A percentile compares a stretch with the other conserved stretches of the same genome.
Evolutionary conservation across 2,888 invertebrate genomes (phyloP).

Genomic region (Pandemis heparana): DNA sequence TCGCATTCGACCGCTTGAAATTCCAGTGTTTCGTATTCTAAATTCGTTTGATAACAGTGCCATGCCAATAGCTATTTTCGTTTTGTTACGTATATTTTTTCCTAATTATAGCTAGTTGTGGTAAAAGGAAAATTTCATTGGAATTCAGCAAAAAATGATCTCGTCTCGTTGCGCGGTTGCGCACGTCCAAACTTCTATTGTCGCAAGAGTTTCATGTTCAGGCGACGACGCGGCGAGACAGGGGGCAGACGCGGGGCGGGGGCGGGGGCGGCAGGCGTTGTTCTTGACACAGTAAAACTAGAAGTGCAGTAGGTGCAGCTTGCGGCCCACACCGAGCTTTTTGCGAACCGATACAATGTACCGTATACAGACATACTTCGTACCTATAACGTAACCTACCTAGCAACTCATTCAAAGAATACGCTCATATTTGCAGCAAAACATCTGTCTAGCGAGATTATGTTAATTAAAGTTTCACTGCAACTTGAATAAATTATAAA

Average conservation of each 20-base stretch:
- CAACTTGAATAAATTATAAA: conserved; percentile 34
- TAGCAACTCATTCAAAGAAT: conserved; percentile 3
- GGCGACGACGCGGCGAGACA: conserved; percentile 59
- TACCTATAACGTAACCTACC: conserved; percentile 2
- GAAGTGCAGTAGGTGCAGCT: conserved; percentile 85
- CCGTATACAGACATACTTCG: conserved; percentile 38
- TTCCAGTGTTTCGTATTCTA: conserved; percentile 26
- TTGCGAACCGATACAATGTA: conserved; percentile 66
- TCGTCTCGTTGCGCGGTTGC: conserved; percentile 53
- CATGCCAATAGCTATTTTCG: conserved; percentile 8
- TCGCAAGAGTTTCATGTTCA: conserved; percentile 61
- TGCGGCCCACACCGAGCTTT: conserved; percentile 81
- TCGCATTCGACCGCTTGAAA: conserved; percentile 46
- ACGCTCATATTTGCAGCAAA: conserved; percentile 12
- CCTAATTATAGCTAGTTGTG: conserved; percentile 45
- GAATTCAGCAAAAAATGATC: conserved; percentile 52
- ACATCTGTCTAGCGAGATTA: conserved; percentile 32
- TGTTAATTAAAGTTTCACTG: conserved; percentile 32
- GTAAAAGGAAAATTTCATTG: conserved; percentile 55
- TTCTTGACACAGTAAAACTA: conserved; percentile 86
- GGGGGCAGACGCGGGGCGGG: conserved; percentile 53
- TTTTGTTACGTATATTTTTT: conserved; percentile 9
- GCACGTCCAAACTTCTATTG: conserved; percentile 55
- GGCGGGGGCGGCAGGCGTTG: conserved; percentile 80
- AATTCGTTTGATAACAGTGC: conserved; percentile 25